phyloP scores from a whole-genome alignment of 35 echinoderm and acorn worm species.

The Apostichopus californicus region DNA sequence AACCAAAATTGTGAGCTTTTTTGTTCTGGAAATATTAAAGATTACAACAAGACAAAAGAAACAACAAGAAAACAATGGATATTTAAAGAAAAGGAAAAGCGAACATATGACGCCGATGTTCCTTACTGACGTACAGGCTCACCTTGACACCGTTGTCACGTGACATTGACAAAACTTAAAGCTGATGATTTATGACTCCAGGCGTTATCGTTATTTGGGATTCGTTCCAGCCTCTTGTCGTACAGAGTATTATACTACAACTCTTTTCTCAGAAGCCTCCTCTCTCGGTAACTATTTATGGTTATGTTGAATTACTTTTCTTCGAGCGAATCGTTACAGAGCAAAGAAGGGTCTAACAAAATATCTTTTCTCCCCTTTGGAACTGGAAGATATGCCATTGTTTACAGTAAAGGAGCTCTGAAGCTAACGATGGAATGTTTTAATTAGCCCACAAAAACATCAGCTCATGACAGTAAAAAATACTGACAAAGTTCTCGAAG shows the following conservation, averaged over 20 bases:
- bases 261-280: background rate
- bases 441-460: constrained; percentile 33
- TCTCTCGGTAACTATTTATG: constrained; percentile 2
- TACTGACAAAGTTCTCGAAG: background rate
- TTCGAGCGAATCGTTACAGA: background rate
- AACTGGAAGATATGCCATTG: constrained; percentile 9
- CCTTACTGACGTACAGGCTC: too few species aligned
- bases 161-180: background rate
- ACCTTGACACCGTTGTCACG: background rate
- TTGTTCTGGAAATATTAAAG: too few species aligned
- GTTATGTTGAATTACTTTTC: background rate
- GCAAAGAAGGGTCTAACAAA: background rate
- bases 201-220: background rate
- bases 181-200: background rate
- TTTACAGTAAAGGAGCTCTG: constrained; percentile 24
- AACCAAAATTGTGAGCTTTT: too few species aligned
- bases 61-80: too few species aligned
- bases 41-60: too few species aligned
- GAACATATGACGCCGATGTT: too few species aligned
- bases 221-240: background rate
- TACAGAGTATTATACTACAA: background rate
- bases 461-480: background rate
- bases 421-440: constrained; percentile 29
- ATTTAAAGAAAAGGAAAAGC: too few species aligned
- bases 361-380: background rate